Base-by-base conservation (phyloP, 64 coral and sea anemone species). In the Actinia tenebrosa region DNA sequence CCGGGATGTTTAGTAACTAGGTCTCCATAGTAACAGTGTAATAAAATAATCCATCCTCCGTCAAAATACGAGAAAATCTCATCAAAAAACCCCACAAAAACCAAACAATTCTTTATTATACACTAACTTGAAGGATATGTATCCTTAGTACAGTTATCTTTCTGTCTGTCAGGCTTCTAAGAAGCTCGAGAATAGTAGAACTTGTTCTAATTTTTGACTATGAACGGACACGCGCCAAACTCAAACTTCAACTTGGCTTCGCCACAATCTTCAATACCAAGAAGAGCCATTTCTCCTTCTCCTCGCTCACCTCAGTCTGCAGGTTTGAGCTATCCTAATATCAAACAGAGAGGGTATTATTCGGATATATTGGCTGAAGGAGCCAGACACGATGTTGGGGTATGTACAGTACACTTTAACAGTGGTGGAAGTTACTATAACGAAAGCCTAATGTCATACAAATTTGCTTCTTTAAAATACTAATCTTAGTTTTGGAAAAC, bases 331-430 rank as follows among this genome's bases (percentile, higher is more conserved):
- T 96, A 96, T 80, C 94, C 94, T 42, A 87, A 84, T 27, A 90
- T 96, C 72, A 92, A 89, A 81, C 97, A 99, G 44, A 92, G 97
- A 56, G 97, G 97, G 42, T 99, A 95, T 87, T 99, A 99, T 63
- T 99, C 97, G 10, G 97, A 99, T 92, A 99, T 99, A 26, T 79
- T 99, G 23, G 88, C 79, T 81, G 94, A 90, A 88, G 91, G 86
- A 86, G 89, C 93, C 54, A 90, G 79, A 87, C 85, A 83, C 17
- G 93, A 99, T 50, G 79, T 95, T 44, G 80, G 79, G 89, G 97
- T 99, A 93, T 53, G 96, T 87, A 55, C 26, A 19, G 64, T 69
- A 23, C n/a, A 25, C 47, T 50, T 50, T 50, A 50, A 50, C 7
- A 50, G 47, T 50, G 47, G 3, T 4, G 7, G 7, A 50, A 50